Percentiles rank a stretch among this genome's conserved stretches.
Evolutionary conservation across 2,797 vertebrate genomes (phyloP).

Genomic region (Margarornis squamiger): DNA sequence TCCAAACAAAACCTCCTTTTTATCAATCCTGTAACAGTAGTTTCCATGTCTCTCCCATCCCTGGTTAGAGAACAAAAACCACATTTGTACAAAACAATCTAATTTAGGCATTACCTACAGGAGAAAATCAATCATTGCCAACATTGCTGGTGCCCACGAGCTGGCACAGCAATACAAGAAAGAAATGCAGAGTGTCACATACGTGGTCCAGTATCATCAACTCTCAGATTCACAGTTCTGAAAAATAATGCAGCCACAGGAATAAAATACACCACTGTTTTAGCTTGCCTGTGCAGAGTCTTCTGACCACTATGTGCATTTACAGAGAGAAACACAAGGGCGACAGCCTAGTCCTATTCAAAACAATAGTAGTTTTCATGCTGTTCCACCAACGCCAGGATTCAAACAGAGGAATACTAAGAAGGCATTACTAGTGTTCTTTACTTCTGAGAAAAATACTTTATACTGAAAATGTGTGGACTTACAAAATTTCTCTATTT

Average conservation of each 20-base stretch:
- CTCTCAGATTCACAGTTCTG: neutral
- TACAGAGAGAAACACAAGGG: slow-evolving; percentile 18
- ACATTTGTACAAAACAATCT: neutral
- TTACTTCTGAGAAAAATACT: neutral
- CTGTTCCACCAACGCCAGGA: neutral
- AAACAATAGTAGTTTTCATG: slow-evolving; percentile 56
- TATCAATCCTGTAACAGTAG: slow-evolving; percentile 85
- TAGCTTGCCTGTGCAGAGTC: neutral
- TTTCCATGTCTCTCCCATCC: slow-evolving; percentile 88
- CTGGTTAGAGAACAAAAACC: slow-evolving; percentile 67
- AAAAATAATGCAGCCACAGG: neutral
- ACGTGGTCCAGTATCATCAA: neutral
- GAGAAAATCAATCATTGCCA: neutral
- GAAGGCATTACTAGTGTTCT: neutral
- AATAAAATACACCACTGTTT: slow-evolving; percentile 48
- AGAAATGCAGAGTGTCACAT: neutral
- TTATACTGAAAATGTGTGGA: neutral
- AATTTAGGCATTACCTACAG: neutral
- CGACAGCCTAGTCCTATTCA: neutral
- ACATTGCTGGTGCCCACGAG: neutral
- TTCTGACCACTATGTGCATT: slow-evolving; percentile 11
- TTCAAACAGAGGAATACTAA: neutral
- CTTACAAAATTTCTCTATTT: neutral
- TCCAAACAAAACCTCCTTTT: slow-evolving; percentile 81
- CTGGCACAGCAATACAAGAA: neutral